These are phyloP conservation scores for Nemapogon koenigi DNA, from an alignment of 2,888 invertebrate species.

Conservation along the genomic window DNA sequence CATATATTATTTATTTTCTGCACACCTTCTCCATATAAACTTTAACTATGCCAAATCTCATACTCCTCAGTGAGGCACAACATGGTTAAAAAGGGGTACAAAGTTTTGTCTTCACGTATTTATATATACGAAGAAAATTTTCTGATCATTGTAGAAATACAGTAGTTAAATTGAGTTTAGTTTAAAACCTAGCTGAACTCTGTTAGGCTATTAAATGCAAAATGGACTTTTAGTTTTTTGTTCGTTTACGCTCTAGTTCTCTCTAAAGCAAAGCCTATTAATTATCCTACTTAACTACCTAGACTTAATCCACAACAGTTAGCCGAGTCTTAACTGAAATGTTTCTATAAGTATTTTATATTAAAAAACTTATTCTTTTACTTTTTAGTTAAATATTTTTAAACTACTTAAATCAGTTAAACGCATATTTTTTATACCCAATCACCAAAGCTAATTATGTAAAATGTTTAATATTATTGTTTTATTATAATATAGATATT, in stretches of 20 bases:
- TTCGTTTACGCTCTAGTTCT: conserved; percentile 5
- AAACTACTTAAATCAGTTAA: not conserved
- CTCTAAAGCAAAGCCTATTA: conserved; percentile 6
- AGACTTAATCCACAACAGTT: not conserved
- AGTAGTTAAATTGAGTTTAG: conserved; percentile 3
- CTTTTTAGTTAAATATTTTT: not conserved
- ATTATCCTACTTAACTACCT: conserved; percentile 4
- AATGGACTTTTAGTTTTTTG: conserved; percentile 6
- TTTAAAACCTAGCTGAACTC: too few species aligned
- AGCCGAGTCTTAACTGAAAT: not conserved
- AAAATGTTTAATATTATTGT: too few species aligned
- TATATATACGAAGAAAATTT: too few species aligned
- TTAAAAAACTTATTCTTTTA: not conserved
- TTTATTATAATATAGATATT: too few species aligned
- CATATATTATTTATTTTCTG: too few species aligned
- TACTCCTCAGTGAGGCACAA: too few species aligned
- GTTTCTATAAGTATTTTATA: not conserved
- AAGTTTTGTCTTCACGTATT: not conserved
- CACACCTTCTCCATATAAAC: too few species aligned
- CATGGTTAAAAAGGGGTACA: too few species aligned
- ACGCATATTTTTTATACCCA: too few species aligned
- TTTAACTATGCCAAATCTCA: too few species aligned
- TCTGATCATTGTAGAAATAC: too few species aligned
- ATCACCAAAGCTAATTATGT: too few species aligned
- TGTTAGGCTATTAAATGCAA: not conserved